phyloP scores from a whole-genome alignment of 2,113 vertebrate species.

The Marmota monax region DNA sequence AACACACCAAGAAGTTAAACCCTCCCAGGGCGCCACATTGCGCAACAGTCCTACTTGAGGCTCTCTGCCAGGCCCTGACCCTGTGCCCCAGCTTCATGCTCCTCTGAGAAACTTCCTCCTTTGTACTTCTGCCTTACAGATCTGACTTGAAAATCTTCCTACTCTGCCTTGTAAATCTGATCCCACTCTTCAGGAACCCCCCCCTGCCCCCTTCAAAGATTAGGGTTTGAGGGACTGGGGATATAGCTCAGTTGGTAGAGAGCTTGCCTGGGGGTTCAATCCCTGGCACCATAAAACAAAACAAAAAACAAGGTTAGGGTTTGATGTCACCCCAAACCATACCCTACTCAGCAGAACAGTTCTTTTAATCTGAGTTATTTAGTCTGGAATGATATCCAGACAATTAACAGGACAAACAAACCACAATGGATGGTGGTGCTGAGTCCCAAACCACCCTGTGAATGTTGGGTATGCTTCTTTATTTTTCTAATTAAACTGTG shows the following conservation, averaged over 20 bases:
- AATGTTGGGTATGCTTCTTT: background rate
- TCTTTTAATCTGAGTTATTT: background rate
- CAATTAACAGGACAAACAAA: background rate
- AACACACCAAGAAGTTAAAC: background rate
- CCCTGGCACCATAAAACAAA: too few relatives aligned
- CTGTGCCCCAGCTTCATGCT: background rate
- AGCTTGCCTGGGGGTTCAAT: too few relatives aligned
- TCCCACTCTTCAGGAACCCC: background rate
- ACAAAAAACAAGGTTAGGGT: background rate
- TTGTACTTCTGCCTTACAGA: background rate
- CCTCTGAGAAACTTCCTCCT: conserved; percentile 7
- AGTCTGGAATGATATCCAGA: background rate
- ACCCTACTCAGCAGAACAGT: background rate
- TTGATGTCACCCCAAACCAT: background rate
- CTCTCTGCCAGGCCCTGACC: background rate
- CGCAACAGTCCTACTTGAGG: background rate
- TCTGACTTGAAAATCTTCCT: background rate
- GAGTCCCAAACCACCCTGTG: background rate
- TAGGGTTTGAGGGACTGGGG: too few relatives aligned
- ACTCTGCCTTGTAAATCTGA: conserved; percentile 45
- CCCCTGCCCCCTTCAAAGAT: background rate
- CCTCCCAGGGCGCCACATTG: background rate
- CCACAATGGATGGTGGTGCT: background rate
- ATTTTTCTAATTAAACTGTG: conserved; percentile 11
- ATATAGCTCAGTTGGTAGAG: too few relatives aligned